phyloP scores from a whole-genome alignment of 2,797 vertebrate species.

The Kryptolebias ocellatus region DNA sequence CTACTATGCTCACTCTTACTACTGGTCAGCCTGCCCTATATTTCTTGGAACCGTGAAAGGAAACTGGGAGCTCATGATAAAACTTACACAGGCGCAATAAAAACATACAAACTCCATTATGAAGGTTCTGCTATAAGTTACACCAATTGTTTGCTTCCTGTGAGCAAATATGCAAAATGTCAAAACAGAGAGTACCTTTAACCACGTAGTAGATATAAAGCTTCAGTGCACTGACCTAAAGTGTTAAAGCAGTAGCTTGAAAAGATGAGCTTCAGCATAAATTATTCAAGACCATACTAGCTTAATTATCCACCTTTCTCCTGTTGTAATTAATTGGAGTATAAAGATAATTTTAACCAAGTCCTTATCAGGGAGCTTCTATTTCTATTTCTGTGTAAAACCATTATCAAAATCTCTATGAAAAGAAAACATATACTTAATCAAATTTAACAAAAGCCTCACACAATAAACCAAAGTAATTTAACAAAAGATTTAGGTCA shows the following conservation, averaged over 20 bases:
- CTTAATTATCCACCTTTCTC: conserved; percentile 17
- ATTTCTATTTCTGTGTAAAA: conserved; percentile 12
- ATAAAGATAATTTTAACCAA: background rate
- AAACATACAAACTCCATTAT: background rate
- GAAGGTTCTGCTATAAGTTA: background rate
- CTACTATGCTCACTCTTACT: too few relatives aligned
- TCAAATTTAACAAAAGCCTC: conserved; percentile 9
- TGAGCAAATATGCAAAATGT: background rate
- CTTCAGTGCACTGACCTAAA: background rate
- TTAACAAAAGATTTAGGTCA: conserved; percentile 33
- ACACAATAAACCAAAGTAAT: conserved; percentile 15
- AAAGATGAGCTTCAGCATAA: background rate
- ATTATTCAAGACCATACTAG: background rate
- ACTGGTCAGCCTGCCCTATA: too few relatives aligned
- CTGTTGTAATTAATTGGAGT: background rate
- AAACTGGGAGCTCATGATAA: background rate
- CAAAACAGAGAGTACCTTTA: background rate
- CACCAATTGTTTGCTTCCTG: background rate
- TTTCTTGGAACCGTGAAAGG: too few relatives aligned
- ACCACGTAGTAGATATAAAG: background rate
- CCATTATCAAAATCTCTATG: conserved; percentile 1
- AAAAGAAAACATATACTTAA: conserved; percentile 21
- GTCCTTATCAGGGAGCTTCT: background rate
- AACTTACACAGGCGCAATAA: background rate
- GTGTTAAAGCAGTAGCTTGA: background rate